Conservation (phyloP, 2,113 vertebrate species). For the Cyanocitta stelleri region DNA sequence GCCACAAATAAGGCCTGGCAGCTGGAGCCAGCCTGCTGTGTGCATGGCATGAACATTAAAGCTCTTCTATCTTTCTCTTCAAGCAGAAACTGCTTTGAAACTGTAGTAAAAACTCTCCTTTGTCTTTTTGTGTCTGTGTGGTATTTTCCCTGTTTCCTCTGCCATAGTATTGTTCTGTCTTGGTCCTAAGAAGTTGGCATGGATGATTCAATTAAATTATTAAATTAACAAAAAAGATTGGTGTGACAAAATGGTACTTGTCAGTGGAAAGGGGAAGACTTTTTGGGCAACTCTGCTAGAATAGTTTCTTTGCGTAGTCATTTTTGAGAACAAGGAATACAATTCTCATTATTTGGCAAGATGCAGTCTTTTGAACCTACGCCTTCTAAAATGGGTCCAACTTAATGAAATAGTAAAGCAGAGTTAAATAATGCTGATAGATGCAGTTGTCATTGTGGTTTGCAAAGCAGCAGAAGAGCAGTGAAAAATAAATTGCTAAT, state of each 20-base stretch:
- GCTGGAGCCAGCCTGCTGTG: not conserved
- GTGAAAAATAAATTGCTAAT: not conserved
- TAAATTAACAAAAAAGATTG: not conserved
- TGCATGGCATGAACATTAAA: not conserved
- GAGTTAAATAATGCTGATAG: not conserved
- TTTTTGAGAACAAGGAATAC: not conserved
- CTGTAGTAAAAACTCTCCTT: not conserved
- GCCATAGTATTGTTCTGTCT: not conserved
- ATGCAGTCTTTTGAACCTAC: not conserved
- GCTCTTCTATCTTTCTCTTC: not conserved
- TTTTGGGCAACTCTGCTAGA: not conserved
- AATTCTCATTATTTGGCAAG: not conserved
- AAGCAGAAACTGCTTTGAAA: not conserved
- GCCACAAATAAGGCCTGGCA: conserved; percentile 17
- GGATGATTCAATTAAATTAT: not conserved
- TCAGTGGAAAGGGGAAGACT: not conserved
- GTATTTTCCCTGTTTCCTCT: not conserved
- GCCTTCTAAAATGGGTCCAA: not conserved
- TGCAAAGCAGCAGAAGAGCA: not conserved
- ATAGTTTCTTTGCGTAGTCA: not conserved
- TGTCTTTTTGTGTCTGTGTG: not conserved
- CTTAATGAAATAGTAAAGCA: not conserved
- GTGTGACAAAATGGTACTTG: not conserved
- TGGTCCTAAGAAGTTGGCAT: not conserved
- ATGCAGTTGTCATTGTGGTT: not conserved